These are phyloP conservation scores for Patagioenas fasciata DNA, from an alignment of 2,113 vertebrate genomes.

Conservation along the genomic window DNA sequence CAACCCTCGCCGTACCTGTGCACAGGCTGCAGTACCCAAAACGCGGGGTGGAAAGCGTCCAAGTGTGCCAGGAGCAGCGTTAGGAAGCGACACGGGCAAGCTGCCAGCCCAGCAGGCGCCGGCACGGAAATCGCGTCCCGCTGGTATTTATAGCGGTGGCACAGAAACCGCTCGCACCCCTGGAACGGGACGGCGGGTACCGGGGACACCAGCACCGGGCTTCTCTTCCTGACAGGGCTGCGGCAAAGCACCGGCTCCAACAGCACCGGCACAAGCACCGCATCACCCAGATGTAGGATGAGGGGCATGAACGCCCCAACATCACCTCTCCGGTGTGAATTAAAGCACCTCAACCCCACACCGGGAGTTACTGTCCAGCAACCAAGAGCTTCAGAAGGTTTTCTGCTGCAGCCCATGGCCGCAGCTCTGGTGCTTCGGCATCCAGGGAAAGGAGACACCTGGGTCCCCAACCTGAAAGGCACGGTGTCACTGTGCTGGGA, in stretches of 20 bases:
- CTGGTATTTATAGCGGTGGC: neutral
- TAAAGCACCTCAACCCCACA: fast-evolving
- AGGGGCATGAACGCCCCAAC: neutral
- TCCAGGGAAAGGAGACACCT: neutral
- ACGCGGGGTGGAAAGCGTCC: neutral
- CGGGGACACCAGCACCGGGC: fast-evolving
- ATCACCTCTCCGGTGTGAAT: fast-evolving
- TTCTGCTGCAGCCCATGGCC: neutral
- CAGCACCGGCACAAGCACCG: neutral
- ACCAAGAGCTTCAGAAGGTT: neutral
- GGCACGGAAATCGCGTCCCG: neutral
- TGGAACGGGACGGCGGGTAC: neutral
- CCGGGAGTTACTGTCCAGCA: neutral
- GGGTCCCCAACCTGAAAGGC: fast-evolving
- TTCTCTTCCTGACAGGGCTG: too few relatives aligned
- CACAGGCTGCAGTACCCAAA: neutral
- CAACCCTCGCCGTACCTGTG: neutral
- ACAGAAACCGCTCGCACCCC: neutral
- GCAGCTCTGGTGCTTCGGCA: neutral
- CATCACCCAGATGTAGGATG: fast-evolving
- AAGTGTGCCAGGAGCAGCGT: neutral
- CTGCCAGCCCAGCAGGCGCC: neutral
- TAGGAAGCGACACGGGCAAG: neutral
- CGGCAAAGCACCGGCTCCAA: neutral
- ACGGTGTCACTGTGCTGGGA: fast-evolving